Base-by-base conservation (phyloP, 1,140 invertebrate species). In the Colletes latitarsis region DNA sequence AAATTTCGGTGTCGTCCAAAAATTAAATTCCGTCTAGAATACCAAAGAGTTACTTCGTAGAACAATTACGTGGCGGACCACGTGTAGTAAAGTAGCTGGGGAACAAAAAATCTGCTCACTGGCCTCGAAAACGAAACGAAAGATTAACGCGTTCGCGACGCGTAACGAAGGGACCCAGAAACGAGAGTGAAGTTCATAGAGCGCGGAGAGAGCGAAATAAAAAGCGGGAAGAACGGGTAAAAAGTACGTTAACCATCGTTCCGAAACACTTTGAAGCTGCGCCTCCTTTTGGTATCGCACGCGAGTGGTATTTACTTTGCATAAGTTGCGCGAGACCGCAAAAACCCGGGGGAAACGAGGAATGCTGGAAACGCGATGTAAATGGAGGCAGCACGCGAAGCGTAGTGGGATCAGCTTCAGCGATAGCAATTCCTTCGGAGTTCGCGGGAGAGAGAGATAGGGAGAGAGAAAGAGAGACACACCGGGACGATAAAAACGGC, bases 361-460 rank as follows among this genome's bases (percentile, higher is more conserved):
- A 69, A 77, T 57, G 66, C 8, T 60, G 57, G 66, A 72, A 72
- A 72, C 76, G 68, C 76, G 68, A 78, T 78, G 68, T 78, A 78
- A 78, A 78, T 55, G 69, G 39, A 64, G 43, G 19, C 53, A 46
- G 39, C 63, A 66, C 71, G 21, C 64, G 63, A 58, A 30, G 43
- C 21, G 10, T n/a, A n/a, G 57, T 39, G 4, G 64, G 67, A 69
- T 69, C 67, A 17, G 67, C 21, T n/a, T 55, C 15, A 10, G 46
- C 63, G 63, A 66, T 66, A 66, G 41, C 63, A 17, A 17, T 53
- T 41, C 67, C 41, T 9, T 9, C 30, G 60, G 30, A 30, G 60
- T 14, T 15, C 12, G 3, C 12, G 4, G 6, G 46, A 58, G 43
- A 12, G 6, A 30, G 30, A n/a, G n/a, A n/a, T n/a, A n/a, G n/a